Percentiles rank a stretch among this genome's conserved stretches.
Evolutionary conservation across 2,113 vertebrate species (phyloP).

Genomic region (Salvelinus namaycush): DNA sequence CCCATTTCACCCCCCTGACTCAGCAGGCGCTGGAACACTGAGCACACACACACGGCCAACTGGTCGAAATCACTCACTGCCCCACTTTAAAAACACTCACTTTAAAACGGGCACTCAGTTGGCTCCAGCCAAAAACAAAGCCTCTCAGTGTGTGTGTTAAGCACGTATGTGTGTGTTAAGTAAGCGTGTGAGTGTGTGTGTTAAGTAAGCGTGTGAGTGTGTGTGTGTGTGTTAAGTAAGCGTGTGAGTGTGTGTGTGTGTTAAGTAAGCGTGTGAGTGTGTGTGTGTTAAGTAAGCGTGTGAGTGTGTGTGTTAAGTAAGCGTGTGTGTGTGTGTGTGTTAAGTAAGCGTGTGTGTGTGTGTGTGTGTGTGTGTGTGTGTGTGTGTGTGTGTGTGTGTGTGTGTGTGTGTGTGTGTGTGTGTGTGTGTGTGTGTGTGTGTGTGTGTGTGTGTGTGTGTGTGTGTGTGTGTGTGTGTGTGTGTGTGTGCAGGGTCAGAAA

Average conservation of each 20-base stretch:
- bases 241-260: too few relatives aligned
- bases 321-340: not conserved
- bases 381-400: too few relatives aligned
- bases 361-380: too few relatives aligned
- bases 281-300: too few relatives aligned
- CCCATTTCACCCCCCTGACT: slow-evolving; percentile 51
- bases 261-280: too few relatives aligned
- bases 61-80: slow-evolving; percentile 63
- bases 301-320: not conserved
- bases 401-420: not conserved
- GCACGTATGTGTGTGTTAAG: not conserved
- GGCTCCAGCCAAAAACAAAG: slow-evolving; percentile 58
- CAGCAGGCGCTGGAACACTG: not conserved
- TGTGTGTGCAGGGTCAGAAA: too few relatives aligned
- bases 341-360: too few relatives aligned
- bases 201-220: too few relatives aligned
- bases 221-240: too few relatives aligned
- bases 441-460: too few relatives aligned
- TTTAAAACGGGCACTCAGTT: slow-evolving; percentile 70
- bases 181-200: too few relatives aligned
- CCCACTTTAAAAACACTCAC: slow-evolving; percentile 65
- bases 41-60: slow-evolving; percentile 44
- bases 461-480: too few relatives aligned
- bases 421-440: not conserved
- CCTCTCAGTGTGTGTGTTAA: slow-evolving; percentile 1